Conservation (phyloP, 2,888 invertebrate genomes). For the Bimastos eiseni region DNA sequence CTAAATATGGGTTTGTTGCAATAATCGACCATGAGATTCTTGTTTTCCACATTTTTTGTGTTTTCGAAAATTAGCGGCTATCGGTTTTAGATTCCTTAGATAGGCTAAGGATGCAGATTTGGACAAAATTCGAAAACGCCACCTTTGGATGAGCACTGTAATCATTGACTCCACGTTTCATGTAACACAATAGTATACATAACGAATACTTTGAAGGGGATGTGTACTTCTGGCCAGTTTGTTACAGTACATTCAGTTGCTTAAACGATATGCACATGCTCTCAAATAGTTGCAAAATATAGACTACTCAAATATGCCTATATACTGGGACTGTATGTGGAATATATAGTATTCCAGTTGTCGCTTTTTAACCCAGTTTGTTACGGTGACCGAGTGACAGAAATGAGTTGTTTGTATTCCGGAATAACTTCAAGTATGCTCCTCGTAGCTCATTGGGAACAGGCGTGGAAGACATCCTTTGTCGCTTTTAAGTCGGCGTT, state of each 20-base stretch:
- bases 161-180: too few relatives aligned
- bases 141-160: too few relatives aligned
- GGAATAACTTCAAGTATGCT: not conserved
- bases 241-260: not conserved
- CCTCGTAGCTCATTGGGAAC: not conserved
- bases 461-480: slow-evolving; percentile 4
- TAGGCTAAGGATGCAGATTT: too few relatives aligned
- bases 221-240: not conserved
- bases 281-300: not conserved
- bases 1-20: too few relatives aligned
- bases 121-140: too few relatives aligned
- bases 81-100: too few relatives aligned
- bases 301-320: not conserved
- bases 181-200: not conserved
- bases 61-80: too few relatives aligned
- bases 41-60: too few relatives aligned
- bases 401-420: not conserved
- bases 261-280: not conserved
- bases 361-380: not conserved
- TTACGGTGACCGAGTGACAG: not conserved
- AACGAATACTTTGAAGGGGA: not conserved
- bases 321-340: not conserved
- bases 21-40: too few relatives aligned
- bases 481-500: slow-evolving; percentile 13
- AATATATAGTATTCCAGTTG: not conserved